Percentiles rank a stretch among this genome's conserved stretches.
Conservation (phyloP, 2,113 vertebrate species). For the Mionectes macconnelli region DNA sequence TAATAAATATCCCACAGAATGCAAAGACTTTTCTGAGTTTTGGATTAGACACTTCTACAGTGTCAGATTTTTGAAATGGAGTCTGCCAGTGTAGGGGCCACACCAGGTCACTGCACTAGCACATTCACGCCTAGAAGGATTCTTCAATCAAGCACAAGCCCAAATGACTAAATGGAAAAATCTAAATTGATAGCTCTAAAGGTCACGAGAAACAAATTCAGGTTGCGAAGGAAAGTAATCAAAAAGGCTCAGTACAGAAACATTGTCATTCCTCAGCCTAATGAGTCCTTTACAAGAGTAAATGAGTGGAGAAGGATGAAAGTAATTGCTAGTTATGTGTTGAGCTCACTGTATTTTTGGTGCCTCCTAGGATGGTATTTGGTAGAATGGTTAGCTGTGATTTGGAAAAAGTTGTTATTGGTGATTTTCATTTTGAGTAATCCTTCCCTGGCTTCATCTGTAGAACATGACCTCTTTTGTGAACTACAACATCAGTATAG, state of each 20-base stretch:
- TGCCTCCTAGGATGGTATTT: not conserved
- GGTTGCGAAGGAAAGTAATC: conserved; percentile 60
- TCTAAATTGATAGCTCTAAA: conserved; percentile 66
- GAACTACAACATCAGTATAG: not conserved
- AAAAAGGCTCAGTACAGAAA: conserved; percentile 45
- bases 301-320: conserved; percentile 68
- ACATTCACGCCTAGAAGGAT: not conserved
- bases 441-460: not conserved
- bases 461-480: not conserved
- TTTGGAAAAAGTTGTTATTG: not conserved
- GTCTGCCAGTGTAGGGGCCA: not conserved
- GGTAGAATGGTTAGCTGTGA: not conserved
- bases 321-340: conserved; percentile 57
- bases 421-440: not conserved
- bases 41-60: not conserved
- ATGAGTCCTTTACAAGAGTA: conserved; percentile 67
- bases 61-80: not conserved
- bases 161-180: conserved; percentile 40
- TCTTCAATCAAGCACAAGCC: conserved; percentile 59
- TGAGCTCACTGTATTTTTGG: not conserved
- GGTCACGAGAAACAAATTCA: conserved; percentile 68
- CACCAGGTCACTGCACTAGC: not conserved
- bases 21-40: not conserved
- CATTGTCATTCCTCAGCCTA: conserved; percentile 54
- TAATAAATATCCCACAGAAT: not conserved